Conservation (phyloP, 2,113 vertebrate genomes). For the Megaceryle maxima region DNA sequence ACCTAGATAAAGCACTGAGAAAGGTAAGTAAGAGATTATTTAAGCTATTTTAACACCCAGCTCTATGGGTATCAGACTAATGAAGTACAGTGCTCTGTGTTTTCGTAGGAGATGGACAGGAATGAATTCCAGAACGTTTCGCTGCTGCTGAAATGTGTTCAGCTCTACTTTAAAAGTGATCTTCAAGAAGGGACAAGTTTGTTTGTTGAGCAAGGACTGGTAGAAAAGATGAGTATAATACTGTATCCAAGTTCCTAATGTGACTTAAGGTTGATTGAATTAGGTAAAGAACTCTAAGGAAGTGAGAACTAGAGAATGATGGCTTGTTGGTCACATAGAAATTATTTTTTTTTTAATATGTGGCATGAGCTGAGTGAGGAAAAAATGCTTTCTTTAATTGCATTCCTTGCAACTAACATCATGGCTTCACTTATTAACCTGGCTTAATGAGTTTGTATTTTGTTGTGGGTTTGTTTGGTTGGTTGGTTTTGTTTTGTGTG, state of each 20-base stretch:
- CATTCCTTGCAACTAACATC: neutral
- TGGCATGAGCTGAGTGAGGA: neutral
- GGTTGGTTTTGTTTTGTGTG: no score
- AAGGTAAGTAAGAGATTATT: conserved; percentile 37
- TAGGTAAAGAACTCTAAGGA: neutral
- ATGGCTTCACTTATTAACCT: no score
- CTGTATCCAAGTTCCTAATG: neutral
- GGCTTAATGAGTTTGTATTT: no score
- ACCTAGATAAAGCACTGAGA: conserved; percentile 67
- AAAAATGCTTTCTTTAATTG: neutral
- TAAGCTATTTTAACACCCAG: rapidly evolving
- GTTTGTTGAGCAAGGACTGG: conserved; percentile 78
- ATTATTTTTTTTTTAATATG: neutral
- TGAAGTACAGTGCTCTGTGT: neutral
- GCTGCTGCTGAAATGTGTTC: conserved; percentile 78
- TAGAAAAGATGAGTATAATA: conserved; percentile 83
- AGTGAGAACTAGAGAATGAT: neutral
- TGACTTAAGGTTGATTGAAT: neutral
- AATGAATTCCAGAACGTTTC: conserved; percentile 75
- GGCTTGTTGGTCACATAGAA: neutral
- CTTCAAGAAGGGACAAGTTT: conserved; percentile 44
- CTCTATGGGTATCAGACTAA: neutral
- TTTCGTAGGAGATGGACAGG: conserved; percentile 79
- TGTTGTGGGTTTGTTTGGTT: no score
- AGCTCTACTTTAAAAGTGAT: conserved; percentile 66